Percentiles rank a stretch among this genome's conserved stretches.
These are phyloP conservation scores for Acronicta psi DNA, from an alignment of 2,888 invertebrate species.

Conservation along the genomic window DNA sequence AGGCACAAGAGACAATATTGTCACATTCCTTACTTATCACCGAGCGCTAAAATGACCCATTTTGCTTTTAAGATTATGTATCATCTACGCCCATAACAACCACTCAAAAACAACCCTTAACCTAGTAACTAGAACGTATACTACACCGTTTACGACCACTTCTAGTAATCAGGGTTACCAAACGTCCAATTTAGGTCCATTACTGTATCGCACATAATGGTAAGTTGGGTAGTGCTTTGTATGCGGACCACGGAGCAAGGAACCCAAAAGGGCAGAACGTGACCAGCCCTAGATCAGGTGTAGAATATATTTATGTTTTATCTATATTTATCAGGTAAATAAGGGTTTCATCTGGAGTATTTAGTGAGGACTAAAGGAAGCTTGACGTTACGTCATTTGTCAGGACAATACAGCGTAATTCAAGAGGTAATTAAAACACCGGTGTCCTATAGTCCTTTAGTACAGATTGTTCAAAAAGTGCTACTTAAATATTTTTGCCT, in stretches of 20 bases:
- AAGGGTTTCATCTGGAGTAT: not conserved
- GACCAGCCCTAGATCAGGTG: constrained; percentile 10
- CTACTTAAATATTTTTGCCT: too few species aligned
- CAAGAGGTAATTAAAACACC: too few species aligned
- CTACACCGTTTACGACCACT: constrained; percentile 19
- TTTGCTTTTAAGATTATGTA: constrained; percentile 11
- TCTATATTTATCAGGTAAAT: not conserved
- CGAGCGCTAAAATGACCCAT: not conserved
- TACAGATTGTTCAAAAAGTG: too few species aligned
- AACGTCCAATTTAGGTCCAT: constrained; percentile 12
- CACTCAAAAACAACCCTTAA: constrained; percentile 14
- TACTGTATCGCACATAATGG: constrained; percentile 13
- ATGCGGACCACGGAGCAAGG: constrained; percentile 21
- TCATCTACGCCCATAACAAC: constrained; percentile 7
- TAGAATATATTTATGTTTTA: constrained; percentile 9
- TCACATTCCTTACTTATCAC: not conserved
- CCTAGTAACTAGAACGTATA: constrained; percentile 11
- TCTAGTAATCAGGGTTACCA: constrained; percentile 20
- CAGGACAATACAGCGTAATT: too few species aligned
- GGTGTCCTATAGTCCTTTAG: too few species aligned
- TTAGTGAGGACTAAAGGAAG: not conserved
- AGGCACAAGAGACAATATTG: too few species aligned
- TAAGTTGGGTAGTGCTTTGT: constrained; percentile 13
- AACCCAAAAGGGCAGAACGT: constrained; percentile 17
- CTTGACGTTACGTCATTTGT: too few species aligned